These are phyloP conservation scores for Piliocolobus tephrosceles DNA, from an alignment of 2,113 vertebrate species.

Conservation along the genomic window DNA sequence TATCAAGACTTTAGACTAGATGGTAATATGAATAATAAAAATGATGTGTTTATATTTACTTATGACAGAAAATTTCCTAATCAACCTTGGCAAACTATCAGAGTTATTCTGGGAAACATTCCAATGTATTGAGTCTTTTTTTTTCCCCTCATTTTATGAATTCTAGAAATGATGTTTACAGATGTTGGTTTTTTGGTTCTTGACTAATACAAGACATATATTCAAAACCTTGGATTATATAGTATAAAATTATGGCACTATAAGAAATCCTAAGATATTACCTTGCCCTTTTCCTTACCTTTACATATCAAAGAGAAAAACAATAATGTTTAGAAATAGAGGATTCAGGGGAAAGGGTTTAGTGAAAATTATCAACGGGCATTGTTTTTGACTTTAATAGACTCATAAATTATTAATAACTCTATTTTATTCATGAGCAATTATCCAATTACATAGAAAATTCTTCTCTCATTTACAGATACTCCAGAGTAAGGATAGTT, in stretches of 20 bases:
- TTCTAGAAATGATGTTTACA: conserved; percentile 49
- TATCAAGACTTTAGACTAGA: conserved; percentile 17
- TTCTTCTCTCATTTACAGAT: neutral
- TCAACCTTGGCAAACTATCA: conserved; percentile 56
- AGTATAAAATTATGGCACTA: neutral
- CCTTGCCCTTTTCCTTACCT: neutral
- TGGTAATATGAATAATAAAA: conserved; percentile 40
- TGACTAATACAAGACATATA: neutral
- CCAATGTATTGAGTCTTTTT: conserved; percentile 46
- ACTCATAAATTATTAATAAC: neutral
- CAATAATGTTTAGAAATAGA: neutral
- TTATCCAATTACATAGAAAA: neutral
- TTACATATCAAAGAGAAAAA: neutral
- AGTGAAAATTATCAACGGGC: neutral
- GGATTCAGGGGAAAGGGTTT: neutral
- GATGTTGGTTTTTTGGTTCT: conserved; percentile 15
- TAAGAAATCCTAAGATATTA: neutral
- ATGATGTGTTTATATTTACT: conserved; percentile 2
- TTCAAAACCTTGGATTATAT: neutral
- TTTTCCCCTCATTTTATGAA: conserved; percentile 64
- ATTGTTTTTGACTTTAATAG: conserved; percentile 15
- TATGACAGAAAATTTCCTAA: conserved; percentile 58
- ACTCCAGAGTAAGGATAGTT: neutral
- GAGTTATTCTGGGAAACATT: conserved; percentile 66
- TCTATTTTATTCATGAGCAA: neutral